phyloP scores from a whole-genome alignment of 2,113 vertebrate species.

The Prochilodus magdalenae region DNA sequence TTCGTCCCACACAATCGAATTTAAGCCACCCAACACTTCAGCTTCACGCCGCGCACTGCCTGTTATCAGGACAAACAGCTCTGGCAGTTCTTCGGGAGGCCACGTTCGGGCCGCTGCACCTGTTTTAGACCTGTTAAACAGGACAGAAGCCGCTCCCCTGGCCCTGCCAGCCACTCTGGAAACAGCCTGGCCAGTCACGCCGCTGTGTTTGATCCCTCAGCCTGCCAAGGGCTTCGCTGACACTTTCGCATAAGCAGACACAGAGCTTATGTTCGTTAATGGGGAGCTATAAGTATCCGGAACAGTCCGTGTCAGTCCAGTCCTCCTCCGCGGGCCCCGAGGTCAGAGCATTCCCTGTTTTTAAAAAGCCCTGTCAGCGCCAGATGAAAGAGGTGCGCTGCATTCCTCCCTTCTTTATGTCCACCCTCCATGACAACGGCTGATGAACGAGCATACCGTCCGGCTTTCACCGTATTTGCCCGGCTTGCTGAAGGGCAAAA shows the following conservation, averaged over 20 bases:
- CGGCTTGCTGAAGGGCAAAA: constrained; percentile 42
- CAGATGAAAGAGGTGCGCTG: constrained; percentile 53
- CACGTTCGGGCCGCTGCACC: constrained; percentile 36
- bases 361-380: constrained; percentile 52
- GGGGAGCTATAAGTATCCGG: constrained; percentile 56
- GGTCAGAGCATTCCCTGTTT: constrained; percentile 60
- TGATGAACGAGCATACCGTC: constrained; percentile 58
- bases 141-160: constrained; percentile 4
- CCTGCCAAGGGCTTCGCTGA: constrained; percentile 47
- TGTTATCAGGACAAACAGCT: constrained; percentile 23
- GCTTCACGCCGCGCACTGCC: constrained; percentile 21
- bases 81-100: constrained; percentile 26
- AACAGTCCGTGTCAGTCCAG: constrained; percentile 63
- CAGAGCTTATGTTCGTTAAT: constrained; percentile 61
- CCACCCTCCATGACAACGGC: constrained; percentile 65
- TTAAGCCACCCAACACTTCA: constrained; percentile 30
- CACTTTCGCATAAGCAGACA: constrained; percentile 49
- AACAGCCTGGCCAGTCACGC: constrained; percentile 12
- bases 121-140: constrained; percentile 18
- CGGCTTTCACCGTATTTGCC: constrained; percentile 56
- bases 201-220: constrained; percentile 57
- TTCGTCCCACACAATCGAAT: constrained; percentile 59
- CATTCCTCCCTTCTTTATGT: constrained; percentile 67
- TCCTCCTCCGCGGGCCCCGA: constrained; percentile 46
- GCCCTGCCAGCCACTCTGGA: constrained; percentile 35